Conservation (phyloP, 2,888 invertebrate species). For the Sarcophaga subvicina region DNA sequence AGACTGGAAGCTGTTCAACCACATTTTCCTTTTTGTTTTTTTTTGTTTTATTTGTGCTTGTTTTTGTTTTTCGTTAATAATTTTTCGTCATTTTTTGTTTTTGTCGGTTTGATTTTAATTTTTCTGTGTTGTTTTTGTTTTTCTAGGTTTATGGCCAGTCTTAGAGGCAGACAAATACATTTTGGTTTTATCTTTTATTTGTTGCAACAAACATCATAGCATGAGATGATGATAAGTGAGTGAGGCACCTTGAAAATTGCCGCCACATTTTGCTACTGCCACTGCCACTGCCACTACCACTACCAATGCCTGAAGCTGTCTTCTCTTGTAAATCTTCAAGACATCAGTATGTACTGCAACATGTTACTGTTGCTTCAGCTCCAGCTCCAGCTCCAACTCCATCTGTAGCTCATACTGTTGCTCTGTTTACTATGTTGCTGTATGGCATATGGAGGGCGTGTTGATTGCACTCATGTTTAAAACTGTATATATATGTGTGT, state of each 20-base stretch:
- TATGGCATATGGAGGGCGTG: conserved; percentile 67
- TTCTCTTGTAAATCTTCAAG: conserved; percentile 64
- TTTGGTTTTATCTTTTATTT: conserved; percentile 28
- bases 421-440: background rate
- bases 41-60: conserved; percentile 9
- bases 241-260: conserved; percentile 69
- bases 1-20: conserved; percentile 74
- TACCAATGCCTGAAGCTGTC: conserved; percentile 53
- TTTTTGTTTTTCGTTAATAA: conserved; percentile 58
- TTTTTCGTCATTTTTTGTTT: conserved; percentile 57
- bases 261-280: conserved; percentile 68
- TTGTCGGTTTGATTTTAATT: conserved; percentile 3
- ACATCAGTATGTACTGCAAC: conserved; percentile 31
- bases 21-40: conserved; percentile 64
- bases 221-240: conserved; percentile 61
- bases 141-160: conserved; percentile 2
- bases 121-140: background rate
- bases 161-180: conserved; percentile 60
- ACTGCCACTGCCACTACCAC: conserved; percentile 23
- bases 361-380: conserved; percentile 17
- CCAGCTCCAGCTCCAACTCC: background rate
- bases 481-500: conserved; percentile 16
- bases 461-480: conserved; percentile 33
- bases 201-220: conserved; percentile 61
- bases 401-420: too few relatives aligned